Percentiles rank a stretch among this genome's conserved stretches.
Conservation (phyloP, 2,797 vertebrate genomes). For the Silurus lanzhouensis region DNA sequence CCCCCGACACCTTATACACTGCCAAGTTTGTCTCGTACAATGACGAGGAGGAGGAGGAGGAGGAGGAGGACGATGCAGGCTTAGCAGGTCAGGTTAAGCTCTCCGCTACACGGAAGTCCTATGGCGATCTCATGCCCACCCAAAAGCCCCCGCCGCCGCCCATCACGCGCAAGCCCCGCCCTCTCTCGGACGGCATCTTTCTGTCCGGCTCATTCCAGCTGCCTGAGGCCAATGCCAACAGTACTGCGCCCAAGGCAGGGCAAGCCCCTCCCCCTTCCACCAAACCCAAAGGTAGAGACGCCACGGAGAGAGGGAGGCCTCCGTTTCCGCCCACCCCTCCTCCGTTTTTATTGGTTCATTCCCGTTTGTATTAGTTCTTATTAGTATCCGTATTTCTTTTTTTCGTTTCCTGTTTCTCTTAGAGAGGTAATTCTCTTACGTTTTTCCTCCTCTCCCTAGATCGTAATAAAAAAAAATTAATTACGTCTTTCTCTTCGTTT, state of each 20-base stretch:
- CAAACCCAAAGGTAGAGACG: slow-evolving; percentile 89
- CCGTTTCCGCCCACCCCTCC: slow-evolving; percentile 41
- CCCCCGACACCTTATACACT: slow-evolving; percentile 97
- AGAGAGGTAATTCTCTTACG: slow-evolving; percentile 53
- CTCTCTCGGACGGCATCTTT: slow-evolving; percentile 93
- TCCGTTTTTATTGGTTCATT: slow-evolving; percentile 60
- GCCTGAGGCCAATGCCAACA: slow-evolving; percentile 92
- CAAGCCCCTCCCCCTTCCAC: slow-evolving; percentile 81
- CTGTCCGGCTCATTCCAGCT: slow-evolving; percentile 91
- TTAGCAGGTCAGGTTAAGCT: slow-evolving; percentile 95
- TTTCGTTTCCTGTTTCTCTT: slow-evolving; percentile 55
- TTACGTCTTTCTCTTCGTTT: slow-evolving; percentile 4
- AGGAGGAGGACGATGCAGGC: slow-evolving; percentile 77
- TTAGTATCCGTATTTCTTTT: slow-evolving; percentile 18
- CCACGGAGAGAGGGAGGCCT: slow-evolving; percentile 65
- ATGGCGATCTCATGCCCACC: slow-evolving; percentile 85
- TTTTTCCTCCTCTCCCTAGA: slow-evolving; percentile 47
- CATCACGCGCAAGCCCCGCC: slow-evolving; percentile 87
- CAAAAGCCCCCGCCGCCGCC: slow-evolving; percentile 81
- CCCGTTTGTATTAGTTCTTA: slow-evolving; percentile 37
- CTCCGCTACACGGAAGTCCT: slow-evolving; percentile 87
- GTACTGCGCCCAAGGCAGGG: slow-evolving; percentile 81
- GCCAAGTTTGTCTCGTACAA: slow-evolving; percentile 97
- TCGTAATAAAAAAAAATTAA: neutral
- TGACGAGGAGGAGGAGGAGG: slow-evolving; percentile 88